Conservation (phyloP, 2,888 invertebrate genomes). For the Ichneumoninae sp. region DNA sequence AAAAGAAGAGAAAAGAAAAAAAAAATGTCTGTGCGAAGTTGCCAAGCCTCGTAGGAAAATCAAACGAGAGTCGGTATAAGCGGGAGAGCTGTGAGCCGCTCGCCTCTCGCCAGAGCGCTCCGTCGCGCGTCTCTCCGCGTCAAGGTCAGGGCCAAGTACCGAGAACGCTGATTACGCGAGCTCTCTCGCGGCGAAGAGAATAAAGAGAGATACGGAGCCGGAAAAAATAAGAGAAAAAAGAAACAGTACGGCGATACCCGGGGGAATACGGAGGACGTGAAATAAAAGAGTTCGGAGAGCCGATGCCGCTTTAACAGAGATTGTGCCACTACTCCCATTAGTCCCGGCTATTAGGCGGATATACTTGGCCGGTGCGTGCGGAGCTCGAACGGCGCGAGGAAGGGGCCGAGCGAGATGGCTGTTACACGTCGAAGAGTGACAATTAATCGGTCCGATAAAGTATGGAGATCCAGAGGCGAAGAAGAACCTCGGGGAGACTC, state of each 20-base stretch:
- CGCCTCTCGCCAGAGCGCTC: constrained; percentile 46
- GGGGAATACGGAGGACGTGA: constrained; percentile 46
- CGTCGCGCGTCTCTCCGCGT: constrained; percentile 65
- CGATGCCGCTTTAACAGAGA: constrained; percentile 44
- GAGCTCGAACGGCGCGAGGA: constrained; percentile 46
- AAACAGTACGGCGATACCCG: constrained; percentile 47
- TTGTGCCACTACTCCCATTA: constrained; percentile 61
- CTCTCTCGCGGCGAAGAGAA: constrained; percentile 18
- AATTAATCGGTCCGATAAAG: constrained; percentile 23
- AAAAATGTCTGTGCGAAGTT: neutral
- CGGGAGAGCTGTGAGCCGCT: constrained; percentile 26
- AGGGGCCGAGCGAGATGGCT: neutral
- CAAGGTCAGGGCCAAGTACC: constrained; percentile 73
- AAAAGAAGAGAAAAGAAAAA: neutral
- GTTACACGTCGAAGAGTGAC: neutral
- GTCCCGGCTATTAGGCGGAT: constrained; percentile 41
- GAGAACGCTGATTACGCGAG: constrained; percentile 68
- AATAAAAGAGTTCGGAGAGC: constrained; percentile 40
- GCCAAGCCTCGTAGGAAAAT: constrained; percentile 2
- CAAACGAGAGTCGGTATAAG: constrained; percentile 1
- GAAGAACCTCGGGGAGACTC: neutral
- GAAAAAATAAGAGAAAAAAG: constrained; percentile 7
- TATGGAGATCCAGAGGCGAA: neutral
- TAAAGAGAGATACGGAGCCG: constrained; percentile 12
- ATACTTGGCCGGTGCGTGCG: constrained; percentile 24